Base-by-base conservation (phyloP, 1,140 invertebrate species). In the Orchestia grillus region DNA sequence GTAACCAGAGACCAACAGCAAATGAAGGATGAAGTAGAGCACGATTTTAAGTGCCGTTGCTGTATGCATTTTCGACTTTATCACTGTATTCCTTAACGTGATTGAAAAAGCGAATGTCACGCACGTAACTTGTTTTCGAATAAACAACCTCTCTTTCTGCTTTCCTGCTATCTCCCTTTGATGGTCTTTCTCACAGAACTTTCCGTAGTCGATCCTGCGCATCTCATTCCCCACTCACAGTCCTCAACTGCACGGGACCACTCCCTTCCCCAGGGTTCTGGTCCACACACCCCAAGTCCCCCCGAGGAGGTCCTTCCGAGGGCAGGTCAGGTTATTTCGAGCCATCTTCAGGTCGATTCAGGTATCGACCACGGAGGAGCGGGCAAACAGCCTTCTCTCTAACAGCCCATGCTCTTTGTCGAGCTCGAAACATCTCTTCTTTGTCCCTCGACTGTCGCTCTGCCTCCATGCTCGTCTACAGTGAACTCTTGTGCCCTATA, bases 391-490 rank as follows among this genome's bases (percentile, higher is more conserved):
- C 16, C 88, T 15, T 44, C 88, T 90, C 88, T 90, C 88, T 90
- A 90, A 90, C 88, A 77, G 62, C 43, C 88, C 88, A 90, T 90
- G 88, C 88, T 90, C 88, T 90, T 90, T 90, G 88, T 90, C 88
- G 36, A 42, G 43, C 88, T 90, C n/a, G 3, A 90, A 90, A 90
- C n/a, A 90, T 4, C 43, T 90, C 41, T 41, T 90, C 87, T 87
- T 41, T 87, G 87, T 87, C 87, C 40, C 41, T 41, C 41, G 6
- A 6, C 47, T 53, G 6, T 77, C 62, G 11, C 62, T 77, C 62
- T 77, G 28, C 28, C 62, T 77, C 62, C 15, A 77, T 36, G 15
- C 28, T 15, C 62, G 28, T 77, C 1, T 19, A 77, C 11, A 15
- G 62, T 77, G 62, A 77, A 77, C 62, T 77, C 36, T 77, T 77